phyloP scores from a whole-genome alignment of 2,113 vertebrate genomes.

The Cryptomyrus ogoouensis region DNA sequence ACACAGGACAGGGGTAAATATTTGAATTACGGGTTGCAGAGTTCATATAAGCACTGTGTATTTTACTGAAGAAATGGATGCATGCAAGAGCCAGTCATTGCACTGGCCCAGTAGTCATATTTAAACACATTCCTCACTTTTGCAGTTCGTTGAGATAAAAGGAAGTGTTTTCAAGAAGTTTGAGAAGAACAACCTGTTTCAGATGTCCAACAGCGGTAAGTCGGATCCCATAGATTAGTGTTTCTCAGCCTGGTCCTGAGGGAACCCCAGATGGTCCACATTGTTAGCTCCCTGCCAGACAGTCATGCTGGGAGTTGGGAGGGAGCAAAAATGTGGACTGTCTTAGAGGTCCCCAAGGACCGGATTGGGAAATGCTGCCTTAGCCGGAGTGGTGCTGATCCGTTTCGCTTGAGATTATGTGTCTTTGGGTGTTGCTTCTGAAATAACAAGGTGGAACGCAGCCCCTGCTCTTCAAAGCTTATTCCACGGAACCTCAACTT shows the following conservation, averaged over 20 bases:
- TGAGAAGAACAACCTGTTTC: conserved; percentile 99
- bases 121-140: conserved; percentile 33
- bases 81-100: not conserved
- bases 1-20: not conserved
- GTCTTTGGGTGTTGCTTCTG: not conserved
- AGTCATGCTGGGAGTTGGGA: not conserved
- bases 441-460: not conserved
- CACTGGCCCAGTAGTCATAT: not conserved
- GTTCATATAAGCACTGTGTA: not conserved
- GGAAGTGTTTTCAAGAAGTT: conserved; percentile 99
- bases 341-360: not conserved
- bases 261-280: not conserved
- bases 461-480: not conserved
- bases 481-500: not conserved
- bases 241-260: not conserved
- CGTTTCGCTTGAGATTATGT: not conserved
- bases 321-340: not conserved
- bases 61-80: not conserved
- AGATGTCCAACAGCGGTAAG: conserved; percentile 98
- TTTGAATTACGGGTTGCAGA: not conserved
- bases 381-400: not conserved
- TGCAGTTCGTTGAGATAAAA: conserved; percentile 98
- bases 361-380: not conserved
- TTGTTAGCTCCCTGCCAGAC: not conserved
- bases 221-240: not conserved